Evolutionary conservation across 1,140 invertebrate genomes (phyloP).

Genomic region (Drosophila yakuba): DNA sequence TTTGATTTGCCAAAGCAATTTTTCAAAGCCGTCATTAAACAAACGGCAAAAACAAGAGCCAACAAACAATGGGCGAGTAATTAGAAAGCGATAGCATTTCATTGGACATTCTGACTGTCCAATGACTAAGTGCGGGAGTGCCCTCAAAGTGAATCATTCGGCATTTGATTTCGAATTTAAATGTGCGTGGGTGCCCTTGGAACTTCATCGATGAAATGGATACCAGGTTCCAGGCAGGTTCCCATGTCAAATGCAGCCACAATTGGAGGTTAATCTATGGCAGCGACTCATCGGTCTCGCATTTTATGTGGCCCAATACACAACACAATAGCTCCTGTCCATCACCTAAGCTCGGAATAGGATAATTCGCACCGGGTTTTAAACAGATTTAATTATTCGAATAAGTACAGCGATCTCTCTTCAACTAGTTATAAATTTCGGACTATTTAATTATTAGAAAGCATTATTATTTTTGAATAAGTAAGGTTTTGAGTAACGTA

Average conservation of each 20-base stretch:
- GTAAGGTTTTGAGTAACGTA: too few species aligned
- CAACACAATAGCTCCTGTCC: background rate
- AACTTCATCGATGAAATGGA: conserved; percentile 21
- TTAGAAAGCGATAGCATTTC: conserved; percentile 33
- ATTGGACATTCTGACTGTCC: conserved; percentile 15
- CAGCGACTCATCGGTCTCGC: conserved; percentile 23
- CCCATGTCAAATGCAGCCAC: conserved; percentile 27
- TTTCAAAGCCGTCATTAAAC: conserved; percentile 25
- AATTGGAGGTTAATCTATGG: conserved; percentile 41
- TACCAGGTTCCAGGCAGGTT: background rate
- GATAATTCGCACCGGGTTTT: background rate
- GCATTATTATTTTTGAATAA: too few species aligned
- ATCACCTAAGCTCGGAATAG: background rate
- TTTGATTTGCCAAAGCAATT: conserved; percentile 58
- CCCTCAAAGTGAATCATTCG: conserved; percentile 41
- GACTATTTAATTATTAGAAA: too few species aligned
- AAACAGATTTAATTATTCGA: background rate
- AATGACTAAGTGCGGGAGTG: conserved; percentile 6
- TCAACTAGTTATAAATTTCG: too few species aligned
- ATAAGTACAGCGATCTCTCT: too few species aligned
- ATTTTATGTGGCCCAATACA: background rate
- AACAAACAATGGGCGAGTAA: conserved; percentile 31
- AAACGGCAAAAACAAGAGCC: conserved; percentile 39
- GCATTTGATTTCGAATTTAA: conserved; percentile 45
- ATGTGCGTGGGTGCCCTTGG: conserved; percentile 31